Evolutionary conservation across 2,888 invertebrate species (phyloP), one percentile per base, ranked within the genome.

Genomic region (Meiosimyza decipiens): DNA sequence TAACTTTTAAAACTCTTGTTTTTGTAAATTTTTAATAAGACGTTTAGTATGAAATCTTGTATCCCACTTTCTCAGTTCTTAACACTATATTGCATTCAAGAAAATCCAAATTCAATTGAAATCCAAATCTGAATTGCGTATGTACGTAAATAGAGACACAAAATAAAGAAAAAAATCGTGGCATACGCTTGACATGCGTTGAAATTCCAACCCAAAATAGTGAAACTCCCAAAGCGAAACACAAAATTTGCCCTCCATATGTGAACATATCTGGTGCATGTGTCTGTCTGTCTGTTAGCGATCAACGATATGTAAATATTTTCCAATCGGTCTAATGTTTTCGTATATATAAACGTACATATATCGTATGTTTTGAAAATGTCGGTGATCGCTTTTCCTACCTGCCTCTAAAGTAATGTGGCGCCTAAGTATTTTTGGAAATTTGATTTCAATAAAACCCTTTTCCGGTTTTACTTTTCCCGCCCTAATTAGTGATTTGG

Each of bases 401-500:
- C 50, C 64, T 64, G 64, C 13, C 2, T 40, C 6, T 15, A 16
- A 22, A 22, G 47, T 9, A 50, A 22, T 15, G 13, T 64, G 82
- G 79, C 82, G 79, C 81, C 77, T 77, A 81, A 79, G 77, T 79
- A 77, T 22, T 33, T 40, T 51, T 40, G 3, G 47, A 3, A 33
- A 51, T 64, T 68, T 33, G 60, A 55, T 65, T 55, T 59, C 33
- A 67, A 54, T 59, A 59, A 80, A 82, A 82, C 79, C 81, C 81
- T 81, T 83, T 82, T 82, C 81, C 80, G 79, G 79, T 80, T 75
- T 72, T 60, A 72, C 67, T 75, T 72, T 70, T 74, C 76, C 76
- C 79, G 78, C 77, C 80, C 82, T 82, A 82, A 82, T 82, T 82
- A 80, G 77, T 79, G 77, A 72, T 76, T 75, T 77, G 80, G 81